Evolutionary conservation across 2,888 invertebrate genomes (phyloP).

Genomic region (Cephus pulcher): DNA sequence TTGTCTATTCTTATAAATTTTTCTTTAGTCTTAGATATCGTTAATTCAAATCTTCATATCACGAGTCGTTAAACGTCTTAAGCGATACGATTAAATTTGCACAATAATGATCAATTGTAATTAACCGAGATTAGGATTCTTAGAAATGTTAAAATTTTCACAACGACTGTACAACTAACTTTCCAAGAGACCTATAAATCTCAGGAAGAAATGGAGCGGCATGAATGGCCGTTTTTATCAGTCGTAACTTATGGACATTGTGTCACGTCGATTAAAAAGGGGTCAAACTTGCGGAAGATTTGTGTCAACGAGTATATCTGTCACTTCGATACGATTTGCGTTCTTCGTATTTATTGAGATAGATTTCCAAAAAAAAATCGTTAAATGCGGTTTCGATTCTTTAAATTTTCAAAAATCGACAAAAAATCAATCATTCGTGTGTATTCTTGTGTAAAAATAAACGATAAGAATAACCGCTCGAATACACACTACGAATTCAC

Average conservation of each 20-base stretch:
- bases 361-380: background rate
- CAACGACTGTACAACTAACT: conserved; percentile 1
- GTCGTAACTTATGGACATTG: background rate
- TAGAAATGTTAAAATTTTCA: background rate
- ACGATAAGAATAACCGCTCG: background rate
- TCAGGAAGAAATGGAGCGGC: conserved; percentile 1
- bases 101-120: background rate
- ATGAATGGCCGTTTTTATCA: conserved; percentile 1
- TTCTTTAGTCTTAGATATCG: background rate
- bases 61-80: background rate
- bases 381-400: background rate
- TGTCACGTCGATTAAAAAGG: conserved; percentile 30
- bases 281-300: conserved; percentile 52
- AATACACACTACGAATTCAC: background rate
- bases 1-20: no score
- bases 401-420: background rate
- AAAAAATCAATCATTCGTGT: background rate
- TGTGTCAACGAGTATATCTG: conserved; percentile 41
- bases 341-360: background rate
- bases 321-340: background rate
- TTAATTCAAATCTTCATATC: background rate
- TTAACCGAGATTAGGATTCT: background rate
- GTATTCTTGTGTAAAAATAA: background rate
- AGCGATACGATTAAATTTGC: background rate
- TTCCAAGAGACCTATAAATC: conserved; percentile 1